Evolutionary conservation across 2,113 vertebrate genomes (phyloP), one percentile per base, ranked within the genome.

Genomic region (Fregata magnificens): DNA sequence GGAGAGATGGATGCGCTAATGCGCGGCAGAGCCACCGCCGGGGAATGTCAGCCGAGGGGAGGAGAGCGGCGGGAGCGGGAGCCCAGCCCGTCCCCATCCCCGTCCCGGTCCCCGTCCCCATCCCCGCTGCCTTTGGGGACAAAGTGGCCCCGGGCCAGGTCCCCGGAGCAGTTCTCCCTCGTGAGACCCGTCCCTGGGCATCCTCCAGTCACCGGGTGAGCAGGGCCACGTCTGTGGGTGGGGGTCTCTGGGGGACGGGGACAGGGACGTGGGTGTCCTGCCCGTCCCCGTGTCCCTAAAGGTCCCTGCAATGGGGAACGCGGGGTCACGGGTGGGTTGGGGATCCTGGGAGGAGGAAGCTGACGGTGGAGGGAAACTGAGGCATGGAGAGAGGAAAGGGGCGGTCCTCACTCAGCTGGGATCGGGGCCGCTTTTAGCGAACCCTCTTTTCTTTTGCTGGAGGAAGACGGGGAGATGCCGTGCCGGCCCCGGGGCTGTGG

Each of bases 1-100:
- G 93, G 86, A 92, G 93, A 96, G 96, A 97, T 95, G 96, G 94
- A 97, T 96, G 96, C 94, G 94, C 53, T 82, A 95, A 95, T 73
- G 91, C 49, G 47, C 74, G 69, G 95, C 65, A 36, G 72, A 93
- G 87, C 93, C 91, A 88, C 72, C 93, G 74, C 83, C 94, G 87
- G 88, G 82, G 88, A 94, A 91, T 62, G 93, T 38, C 90, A 77
- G 69, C 81, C 10, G 83, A 77, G 87, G 84, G 83, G 92, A 88
- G 52, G 56, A 56, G 62, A 70, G 89, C 59, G 10, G 42, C 44
- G 7, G 85, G 45, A 69, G 80, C 26, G 24, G 72, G 86, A 73
- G 65, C 32, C 5, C n/a, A 69, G 53, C 52, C 29, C 8, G 0
- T 10, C 69, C 85, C 76, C 7, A 0, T 18, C 61, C 88, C 81